Conservation (phyloP, 2,888 invertebrate species). For the Graphium colonna region DNA sequence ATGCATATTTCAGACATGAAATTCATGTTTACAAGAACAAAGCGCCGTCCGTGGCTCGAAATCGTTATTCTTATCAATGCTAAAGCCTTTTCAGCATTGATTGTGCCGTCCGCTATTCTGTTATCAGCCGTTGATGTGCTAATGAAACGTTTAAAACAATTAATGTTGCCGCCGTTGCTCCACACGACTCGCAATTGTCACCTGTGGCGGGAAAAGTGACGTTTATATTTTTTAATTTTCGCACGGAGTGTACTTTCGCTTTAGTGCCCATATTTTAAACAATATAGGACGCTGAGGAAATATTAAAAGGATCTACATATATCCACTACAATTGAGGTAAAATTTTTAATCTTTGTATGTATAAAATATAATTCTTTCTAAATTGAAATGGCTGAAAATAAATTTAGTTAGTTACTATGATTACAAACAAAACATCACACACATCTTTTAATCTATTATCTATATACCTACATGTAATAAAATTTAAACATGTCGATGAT, state of each 20-base stretch:
- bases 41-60: constrained; percentile 5
- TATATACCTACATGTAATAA: too few relatives aligned
- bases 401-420: too few relatives aligned
- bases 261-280: too few relatives aligned
- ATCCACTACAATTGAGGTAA: too few relatives aligned
- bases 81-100: constrained; percentile 28
- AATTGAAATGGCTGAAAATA: too few relatives aligned
- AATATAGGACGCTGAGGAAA: too few relatives aligned
- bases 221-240: constrained; percentile 5
- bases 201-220: constrained; percentile 28
- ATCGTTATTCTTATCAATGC: constrained; percentile 25
- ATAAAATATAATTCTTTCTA: too few relatives aligned
- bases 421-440: too few relatives aligned
- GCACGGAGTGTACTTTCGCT: background rate
- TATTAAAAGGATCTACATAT: too few relatives aligned
- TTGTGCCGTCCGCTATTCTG: constrained; percentile 27
- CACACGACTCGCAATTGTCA: constrained; percentile 27
- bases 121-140: constrained; percentile 39
- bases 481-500: too few relatives aligned
- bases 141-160: constrained; percentile 35
- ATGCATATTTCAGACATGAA: background rate
- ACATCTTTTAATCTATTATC: too few relatives aligned
- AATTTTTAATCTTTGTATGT: too few relatives aligned
- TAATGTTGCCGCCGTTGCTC: constrained; percentile 26
- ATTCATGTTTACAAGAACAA: constrained; percentile 3